phyloP scores from a whole-genome alignment of 2,888 invertebrate genomes.

The Oligia strigilis region DNA sequence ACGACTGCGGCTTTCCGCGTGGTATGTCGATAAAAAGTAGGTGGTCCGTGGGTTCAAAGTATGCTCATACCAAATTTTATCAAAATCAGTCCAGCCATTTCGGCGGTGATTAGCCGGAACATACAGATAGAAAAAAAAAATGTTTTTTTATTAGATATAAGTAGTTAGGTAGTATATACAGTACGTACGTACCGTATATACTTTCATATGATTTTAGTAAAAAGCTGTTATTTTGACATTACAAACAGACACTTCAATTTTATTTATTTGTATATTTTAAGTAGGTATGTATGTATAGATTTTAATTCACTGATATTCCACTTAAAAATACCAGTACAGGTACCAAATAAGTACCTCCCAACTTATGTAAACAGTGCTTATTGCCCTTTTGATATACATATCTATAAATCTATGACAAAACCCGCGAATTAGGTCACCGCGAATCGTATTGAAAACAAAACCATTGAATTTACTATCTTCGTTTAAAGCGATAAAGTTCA shows the following conservation, averaged over 20 bases:
- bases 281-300: neutral
- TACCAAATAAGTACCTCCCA: neutral
- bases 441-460: conserved; percentile 36
- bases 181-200: too few relatives aligned
- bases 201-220: too few relatives aligned
- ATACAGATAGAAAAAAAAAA: too few relatives aligned
- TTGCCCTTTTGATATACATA: conserved; percentile 37
- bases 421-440: conserved; percentile 61
- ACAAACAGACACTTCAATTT: neutral
- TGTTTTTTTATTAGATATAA: too few relatives aligned
- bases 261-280: neutral
- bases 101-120: too few relatives aligned
- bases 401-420: conserved; percentile 49
- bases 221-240: too few relatives aligned
- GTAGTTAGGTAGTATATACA: too few relatives aligned
- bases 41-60: too few relatives aligned
- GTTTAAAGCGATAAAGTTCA: conserved; percentile 34
- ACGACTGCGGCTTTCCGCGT: too few relatives aligned
- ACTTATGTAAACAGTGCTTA: conserved; percentile 27
- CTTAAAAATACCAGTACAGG: neutral
- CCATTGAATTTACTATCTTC: conserved; percentile 31
- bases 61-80: too few relatives aligned
- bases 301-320: neutral
- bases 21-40: too few relatives aligned
- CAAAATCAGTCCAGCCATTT: too few relatives aligned